These are phyloP conservation scores for Centruroides sculpturatus DNA, from an alignment of 1,140 invertebrate species.

Conservation along the genomic window DNA sequence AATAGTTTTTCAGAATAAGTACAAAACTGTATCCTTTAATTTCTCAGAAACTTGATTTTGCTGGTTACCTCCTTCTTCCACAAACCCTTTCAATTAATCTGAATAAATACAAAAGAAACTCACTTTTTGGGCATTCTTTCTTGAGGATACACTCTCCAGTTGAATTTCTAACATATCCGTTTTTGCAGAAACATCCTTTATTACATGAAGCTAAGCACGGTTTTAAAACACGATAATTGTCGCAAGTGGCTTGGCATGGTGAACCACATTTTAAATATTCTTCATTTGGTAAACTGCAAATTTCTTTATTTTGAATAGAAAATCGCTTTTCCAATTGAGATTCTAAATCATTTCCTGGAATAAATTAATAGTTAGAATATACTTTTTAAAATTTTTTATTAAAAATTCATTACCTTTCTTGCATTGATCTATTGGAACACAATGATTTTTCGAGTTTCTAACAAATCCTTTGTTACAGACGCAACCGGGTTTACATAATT, in stretches of 20 bases:
- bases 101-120: too few relatives aligned
- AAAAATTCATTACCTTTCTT: not conserved
- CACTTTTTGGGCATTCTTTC: too few relatives aligned
- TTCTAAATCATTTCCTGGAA: not conserved
- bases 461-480: conserved; percentile 5
- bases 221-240: not conserved
- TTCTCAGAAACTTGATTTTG: too few relatives aligned
- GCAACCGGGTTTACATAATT: conserved; percentile 1
- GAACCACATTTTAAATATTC: conserved; percentile 1
- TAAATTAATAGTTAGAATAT: not conserved
- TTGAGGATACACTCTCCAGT: too few relatives aligned
- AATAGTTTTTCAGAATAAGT: too few relatives aligned
- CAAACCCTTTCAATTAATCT: too few relatives aligned
- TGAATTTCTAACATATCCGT: not conserved
- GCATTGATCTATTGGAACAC: conserved; percentile 1
- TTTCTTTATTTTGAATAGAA: not conserved
- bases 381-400: not conserved
- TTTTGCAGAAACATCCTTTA: conserved; percentile 7
- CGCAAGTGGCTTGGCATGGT: conserved; percentile 1
- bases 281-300: not conserved
- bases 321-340: not conserved
- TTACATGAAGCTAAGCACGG: not conserved
- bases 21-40: too few relatives aligned
- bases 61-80: too few relatives aligned
- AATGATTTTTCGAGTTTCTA: conserved; percentile 1